Evolutionary conservation across 2,113 vertebrate species (phyloP).

Genomic region (Tupaia chinensis): DNA sequence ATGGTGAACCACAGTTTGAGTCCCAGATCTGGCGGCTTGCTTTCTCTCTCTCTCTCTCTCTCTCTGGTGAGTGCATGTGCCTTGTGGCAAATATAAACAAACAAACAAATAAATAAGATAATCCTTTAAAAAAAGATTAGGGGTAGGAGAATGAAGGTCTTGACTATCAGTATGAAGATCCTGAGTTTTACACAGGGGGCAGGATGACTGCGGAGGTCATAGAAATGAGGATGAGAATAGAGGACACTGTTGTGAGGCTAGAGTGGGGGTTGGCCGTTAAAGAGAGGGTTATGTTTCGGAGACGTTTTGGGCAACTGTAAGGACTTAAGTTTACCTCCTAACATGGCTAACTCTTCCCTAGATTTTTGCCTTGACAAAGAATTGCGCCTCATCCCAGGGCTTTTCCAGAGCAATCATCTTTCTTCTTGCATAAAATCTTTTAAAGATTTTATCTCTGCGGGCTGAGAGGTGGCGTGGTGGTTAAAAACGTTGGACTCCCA

Average conservation of each 20-base stretch:
- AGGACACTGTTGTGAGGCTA: constrained; percentile 18
- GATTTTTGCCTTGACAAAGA: constrained; percentile 56
- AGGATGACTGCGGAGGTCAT: background rate
- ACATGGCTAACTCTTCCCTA: constrained; percentile 28
- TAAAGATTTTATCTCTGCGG: background rate
- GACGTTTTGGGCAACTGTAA: background rate
- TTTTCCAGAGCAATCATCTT: constrained; percentile 42
- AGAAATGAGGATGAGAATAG: background rate
- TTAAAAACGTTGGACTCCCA: no score
- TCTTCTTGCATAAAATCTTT: constrained; percentile 40
- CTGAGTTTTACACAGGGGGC: background rate
- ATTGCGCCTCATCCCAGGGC: background rate
- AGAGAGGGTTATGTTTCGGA: constrained; percentile 47
- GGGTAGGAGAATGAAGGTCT: background rate
- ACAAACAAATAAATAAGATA: no score
- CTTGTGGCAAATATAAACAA: no score
- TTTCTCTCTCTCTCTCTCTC: no score
- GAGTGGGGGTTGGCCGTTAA: constrained; percentile 35
- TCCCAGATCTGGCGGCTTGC: no score
- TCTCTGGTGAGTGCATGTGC: no score
- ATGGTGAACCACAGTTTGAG: no score
- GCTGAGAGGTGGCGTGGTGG: no score
- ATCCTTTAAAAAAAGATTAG: background rate
- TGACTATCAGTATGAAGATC: background rate
- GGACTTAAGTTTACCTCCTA: constrained; percentile 47